Conservation (phyloP, 2,888 invertebrate species). For the Chrysolina haemoptera region DNA sequence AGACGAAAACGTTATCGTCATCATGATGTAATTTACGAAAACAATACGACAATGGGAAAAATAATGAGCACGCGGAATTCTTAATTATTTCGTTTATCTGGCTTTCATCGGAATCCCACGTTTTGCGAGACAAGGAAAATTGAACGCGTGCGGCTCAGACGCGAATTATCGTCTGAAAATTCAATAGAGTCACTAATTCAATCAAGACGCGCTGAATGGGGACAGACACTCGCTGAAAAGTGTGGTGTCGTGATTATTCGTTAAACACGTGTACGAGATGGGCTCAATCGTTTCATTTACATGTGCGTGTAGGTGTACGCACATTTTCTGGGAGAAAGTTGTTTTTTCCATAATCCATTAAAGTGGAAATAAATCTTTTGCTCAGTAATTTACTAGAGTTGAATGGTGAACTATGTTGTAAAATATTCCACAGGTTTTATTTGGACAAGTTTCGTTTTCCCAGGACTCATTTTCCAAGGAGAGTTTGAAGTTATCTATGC, state of each 20-base stretch:
- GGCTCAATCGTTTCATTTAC: background rate
- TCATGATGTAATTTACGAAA: too few species aligned
- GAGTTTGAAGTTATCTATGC: too few species aligned
- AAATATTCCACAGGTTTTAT: too few species aligned
- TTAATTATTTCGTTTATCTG: background rate
- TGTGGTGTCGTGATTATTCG: background rate
- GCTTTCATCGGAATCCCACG: background rate
- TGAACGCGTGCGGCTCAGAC: conserved; percentile 17
- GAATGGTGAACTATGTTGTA: too few species aligned
- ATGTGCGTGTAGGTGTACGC: background rate
- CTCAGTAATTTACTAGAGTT: too few species aligned
- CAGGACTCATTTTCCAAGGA: too few species aligned
- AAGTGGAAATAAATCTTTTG: too few species aligned
- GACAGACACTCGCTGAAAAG: conserved; percentile 3
- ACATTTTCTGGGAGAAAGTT: too few species aligned
- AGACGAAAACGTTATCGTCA: too few species aligned
- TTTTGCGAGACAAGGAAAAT: conserved; percentile 18
- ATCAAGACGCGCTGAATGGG: conserved; percentile 7
- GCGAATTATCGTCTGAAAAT: conserved; percentile 16
- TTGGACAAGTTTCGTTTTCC: too few species aligned
- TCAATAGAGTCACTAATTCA: conserved; percentile 18
- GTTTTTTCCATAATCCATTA: too few species aligned
- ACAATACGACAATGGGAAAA: too few species aligned
- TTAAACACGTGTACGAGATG: conserved; percentile 10
- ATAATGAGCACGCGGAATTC: background rate